phyloP scores from a whole-genome alignment of 2,888 invertebrate genomes.

The Chironomus tentans region DNA sequence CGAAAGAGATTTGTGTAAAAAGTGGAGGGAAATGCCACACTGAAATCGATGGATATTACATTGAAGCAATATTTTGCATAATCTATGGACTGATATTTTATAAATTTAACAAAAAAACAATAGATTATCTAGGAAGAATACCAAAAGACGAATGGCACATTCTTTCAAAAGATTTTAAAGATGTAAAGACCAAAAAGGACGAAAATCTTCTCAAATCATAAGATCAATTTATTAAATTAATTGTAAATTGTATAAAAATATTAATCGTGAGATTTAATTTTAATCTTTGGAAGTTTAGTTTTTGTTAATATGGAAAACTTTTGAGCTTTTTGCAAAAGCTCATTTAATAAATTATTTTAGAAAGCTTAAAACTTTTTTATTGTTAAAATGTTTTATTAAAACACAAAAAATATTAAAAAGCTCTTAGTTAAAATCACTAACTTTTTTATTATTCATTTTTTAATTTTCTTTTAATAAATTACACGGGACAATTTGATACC shows the following conservation, averaged over 20 bases:
- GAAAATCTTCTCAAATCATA: neutral
- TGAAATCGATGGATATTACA: conserved; percentile 36
- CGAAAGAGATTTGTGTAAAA: neutral
- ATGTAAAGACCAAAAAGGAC: neutral
- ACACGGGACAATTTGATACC: too few species aligned
- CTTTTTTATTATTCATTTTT: too few species aligned
- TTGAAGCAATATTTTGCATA: conserved; percentile 36
- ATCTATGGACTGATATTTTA: neutral
- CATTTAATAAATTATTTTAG: too few species aligned
- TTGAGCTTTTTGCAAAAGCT: too few species aligned
- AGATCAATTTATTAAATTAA: neutral
- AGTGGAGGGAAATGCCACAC: neutral
- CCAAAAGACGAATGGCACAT: neutral
- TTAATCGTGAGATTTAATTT: neutral
- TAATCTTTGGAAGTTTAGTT: too few species aligned
- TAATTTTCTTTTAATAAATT: too few species aligned
- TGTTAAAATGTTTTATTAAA: too few species aligned
- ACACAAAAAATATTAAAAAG: too few species aligned
- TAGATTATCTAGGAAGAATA: neutral
- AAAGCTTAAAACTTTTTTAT: too few species aligned
- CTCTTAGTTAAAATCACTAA: too few species aligned
- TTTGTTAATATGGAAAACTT: too few species aligned
- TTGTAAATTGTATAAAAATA: neutral
- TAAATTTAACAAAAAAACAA: neutral
- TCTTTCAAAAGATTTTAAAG: neutral